These are phyloP conservation scores for Budorcas taxicolor DNA, from an alignment of 2,113 vertebrate genomes.

Conservation along the genomic window DNA sequence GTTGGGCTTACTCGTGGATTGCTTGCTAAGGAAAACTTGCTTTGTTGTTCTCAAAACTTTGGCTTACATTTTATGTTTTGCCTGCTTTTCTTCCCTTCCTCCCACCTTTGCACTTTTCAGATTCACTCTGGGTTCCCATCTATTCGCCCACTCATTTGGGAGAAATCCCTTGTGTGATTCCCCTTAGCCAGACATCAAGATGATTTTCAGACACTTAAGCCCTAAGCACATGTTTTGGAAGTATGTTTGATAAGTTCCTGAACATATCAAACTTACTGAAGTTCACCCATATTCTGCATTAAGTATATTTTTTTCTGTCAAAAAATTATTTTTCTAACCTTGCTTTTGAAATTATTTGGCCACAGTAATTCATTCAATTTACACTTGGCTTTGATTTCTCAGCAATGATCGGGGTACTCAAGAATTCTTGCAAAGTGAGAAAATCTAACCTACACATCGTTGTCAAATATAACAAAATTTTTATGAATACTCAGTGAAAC, in stretches of 20 bases:
- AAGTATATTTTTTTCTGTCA: slow-evolving; percentile 29
- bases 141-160: neutral
- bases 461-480: slow-evolving; percentile 47
- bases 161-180: neutral
- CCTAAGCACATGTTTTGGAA: neutral
- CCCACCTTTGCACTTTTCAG: neutral
- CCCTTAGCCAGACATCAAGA: neutral
- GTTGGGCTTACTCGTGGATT: neutral
- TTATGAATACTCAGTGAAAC: slow-evolving; percentile 41
- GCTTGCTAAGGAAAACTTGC: neutral
- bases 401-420: neutral
- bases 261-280: neutral
- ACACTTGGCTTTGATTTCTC: slow-evolving; percentile 33
- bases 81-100: neutral
- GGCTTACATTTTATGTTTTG: neutral
- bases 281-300: neutral
- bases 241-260: neutral
- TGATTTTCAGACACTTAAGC: neutral
- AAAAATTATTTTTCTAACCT: slow-evolving; percentile 50
- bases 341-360: slow-evolving; percentile 57
- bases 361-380: slow-evolving; percentile 34
- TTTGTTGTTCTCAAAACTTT: neutral
- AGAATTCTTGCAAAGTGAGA: slow-evolving; percentile 41
- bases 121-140: neutral
- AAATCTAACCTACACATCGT: slow-evolving; percentile 41